Evolutionary conservation across 2,888 invertebrate species (phyloP), one percentile per base, ranked within the genome.

Genomic region (Brachyptera putata): DNA sequence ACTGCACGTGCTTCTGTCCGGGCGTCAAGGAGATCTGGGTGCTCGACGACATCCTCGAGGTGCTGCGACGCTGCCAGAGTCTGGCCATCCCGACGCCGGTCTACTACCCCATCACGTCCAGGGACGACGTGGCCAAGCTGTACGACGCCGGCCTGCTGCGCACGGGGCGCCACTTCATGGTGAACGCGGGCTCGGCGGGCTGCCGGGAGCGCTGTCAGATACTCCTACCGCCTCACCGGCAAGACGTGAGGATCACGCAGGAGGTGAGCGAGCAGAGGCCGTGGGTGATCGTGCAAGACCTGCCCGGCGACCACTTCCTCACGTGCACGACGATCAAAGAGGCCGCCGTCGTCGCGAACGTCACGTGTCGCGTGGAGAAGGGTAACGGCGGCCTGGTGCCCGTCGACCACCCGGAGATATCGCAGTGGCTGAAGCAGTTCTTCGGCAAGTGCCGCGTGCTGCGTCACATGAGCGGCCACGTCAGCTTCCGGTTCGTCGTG

Each of bases 291-390:
- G 82, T 91, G 7, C 83, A 86, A 58, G 88, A 91, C 70, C 81
- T 87, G 3, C 85, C 84, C 58, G 88, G 87, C 14, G 86, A 87
- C 67, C 88, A 86, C 67, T 86, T 84, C 69, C 79, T 91, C 57
- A 91, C 91, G 18, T 91, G 91, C 69, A 91, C 91, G 1, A 91
- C 91, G 0, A 78, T 91, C 43, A 89, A 88, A 71, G 86, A 87
- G 61, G 88, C 89, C 1, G 80, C 82, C 50, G 84, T 91, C 1
- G 84, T 89, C 37, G 88, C 89, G 57, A 91, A 91, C 70, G 89
- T 91, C 21, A 87, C 87, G 1, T 91, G 91, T 68, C 80, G 84
- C 3, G 81, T 90, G 46, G 86, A 89, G 68, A 76, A 81, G 53
- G 79, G 80, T 36, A 80, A 79, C 36, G 84, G 83, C 67, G 87